A percentile compares a stretch with the other conserved stretches of the same genome.
phyloP scores from a whole-genome alignment of 2,888 invertebrate genomes.

The Ectemnius continuus region DNA sequence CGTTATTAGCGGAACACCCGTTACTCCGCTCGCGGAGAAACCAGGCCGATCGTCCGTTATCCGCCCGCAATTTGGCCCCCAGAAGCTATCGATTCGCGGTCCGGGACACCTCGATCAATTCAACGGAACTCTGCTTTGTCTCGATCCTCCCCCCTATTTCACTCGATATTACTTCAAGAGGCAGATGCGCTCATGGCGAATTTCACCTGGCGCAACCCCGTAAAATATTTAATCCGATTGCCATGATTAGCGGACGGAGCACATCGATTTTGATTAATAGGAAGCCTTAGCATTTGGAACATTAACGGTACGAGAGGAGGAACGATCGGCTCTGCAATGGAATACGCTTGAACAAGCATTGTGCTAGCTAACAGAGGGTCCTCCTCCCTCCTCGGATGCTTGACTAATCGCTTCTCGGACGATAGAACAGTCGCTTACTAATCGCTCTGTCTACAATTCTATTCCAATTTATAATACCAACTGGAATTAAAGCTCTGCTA shows the following conservation, averaged over 20 bases:
- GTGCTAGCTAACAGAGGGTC: neutral
- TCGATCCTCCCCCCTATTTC: conserved; percentile 21
- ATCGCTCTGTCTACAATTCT: neutral
- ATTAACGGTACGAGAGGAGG: neutral
- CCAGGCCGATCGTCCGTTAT: conserved; percentile 59
- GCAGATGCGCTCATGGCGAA: neutral
- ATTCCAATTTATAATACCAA: too few relatives aligned
- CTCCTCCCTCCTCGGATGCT: neutral
- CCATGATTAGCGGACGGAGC: neutral
- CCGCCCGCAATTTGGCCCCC: conserved; percentile 49
- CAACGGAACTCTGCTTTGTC: conserved; percentile 41
- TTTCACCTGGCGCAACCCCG: neutral
- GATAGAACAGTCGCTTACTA: neutral
- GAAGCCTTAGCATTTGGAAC: neutral
- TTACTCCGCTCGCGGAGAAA: conserved; percentile 46
- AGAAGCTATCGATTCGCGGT: conserved; percentile 40
- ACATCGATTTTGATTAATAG: neutral
- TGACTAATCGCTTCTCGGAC: neutral
- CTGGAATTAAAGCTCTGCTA: too few relatives aligned
- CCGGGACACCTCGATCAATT: conserved; percentile 35
- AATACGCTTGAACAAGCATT: conserved; percentile 3
- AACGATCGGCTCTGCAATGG: neutral
- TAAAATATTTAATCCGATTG: neutral
- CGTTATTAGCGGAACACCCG: conserved; percentile 51
- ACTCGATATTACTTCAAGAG: neutral